Evolutionary conservation across 1,140 invertebrate species (phyloP), one percentile per base, ranked within the genome.

Genomic region (Brachionus angularis): DNA sequence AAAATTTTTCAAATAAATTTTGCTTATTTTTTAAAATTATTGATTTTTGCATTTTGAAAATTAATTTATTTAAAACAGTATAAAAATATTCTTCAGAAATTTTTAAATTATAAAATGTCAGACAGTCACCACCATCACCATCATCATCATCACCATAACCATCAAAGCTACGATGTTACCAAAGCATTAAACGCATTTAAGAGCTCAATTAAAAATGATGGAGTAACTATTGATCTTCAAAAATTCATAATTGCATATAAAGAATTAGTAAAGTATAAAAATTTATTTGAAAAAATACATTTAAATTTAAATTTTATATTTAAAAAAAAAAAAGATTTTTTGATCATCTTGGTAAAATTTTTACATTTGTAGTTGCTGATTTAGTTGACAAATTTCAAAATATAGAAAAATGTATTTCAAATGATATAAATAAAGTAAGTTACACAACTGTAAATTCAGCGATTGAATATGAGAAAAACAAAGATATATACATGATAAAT

Each of bases 361-460:
- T 67, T 34, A 23, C 21, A 16, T 67, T 67, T 36, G 62, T 67
- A 21, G 42, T 50, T 5, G n/a, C 18, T 47, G 62, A 67, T 34
- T 33, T 67, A 21, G 36, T 5, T 18, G 62, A 67, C 23, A 67
- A 67, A 67, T 67, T 67, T 50, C 62, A 67, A 23, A 47, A 50
- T 12, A 67, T 67, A 33, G 62, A 67, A 47, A 67, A 67, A 50
- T 10, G 39, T n/a, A 67, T 67, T 12, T 21, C 31, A 7, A 67
- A 67, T 18, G 53, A 58, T 58, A 34, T 16, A 29, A 27, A 44
- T 47, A 50, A 50, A 23, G 33, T 47, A 5, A 12, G 47, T 18
- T 50, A 67, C 47, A n/a, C n/a, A 16, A 67, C 62, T 47, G 62
- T 67, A 10, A 39, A 67, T 34, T 31, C 42, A 46, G 29, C 47